These are phyloP conservation scores for Stegastes partitus DNA, from an alignment of 2,113 vertebrate species.

Conservation along the genomic window DNA sequence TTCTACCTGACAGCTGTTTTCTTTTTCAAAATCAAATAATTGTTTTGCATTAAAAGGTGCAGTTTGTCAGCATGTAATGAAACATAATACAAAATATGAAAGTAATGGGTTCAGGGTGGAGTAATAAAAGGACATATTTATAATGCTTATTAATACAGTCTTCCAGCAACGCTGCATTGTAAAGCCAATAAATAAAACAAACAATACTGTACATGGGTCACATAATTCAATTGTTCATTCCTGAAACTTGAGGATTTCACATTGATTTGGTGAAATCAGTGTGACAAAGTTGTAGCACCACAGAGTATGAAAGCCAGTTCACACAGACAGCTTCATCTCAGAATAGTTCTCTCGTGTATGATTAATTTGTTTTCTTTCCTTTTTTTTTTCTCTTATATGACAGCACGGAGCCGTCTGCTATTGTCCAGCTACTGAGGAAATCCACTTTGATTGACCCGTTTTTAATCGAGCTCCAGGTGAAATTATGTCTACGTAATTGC, in stretches of 20 bases:
- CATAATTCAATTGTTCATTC: conserved; percentile 65
- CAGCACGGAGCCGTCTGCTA: conserved; percentile 32
- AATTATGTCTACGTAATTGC: conserved; percentile 19
- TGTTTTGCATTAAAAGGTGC: conserved; percentile 54
- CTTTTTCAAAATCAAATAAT: conserved; percentile 33
- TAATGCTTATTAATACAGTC: conserved; percentile 75
- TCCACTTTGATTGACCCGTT: conserved; percentile 21
- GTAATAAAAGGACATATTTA: conserved; percentile 68
- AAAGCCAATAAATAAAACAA: conserved; percentile 84
- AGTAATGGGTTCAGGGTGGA: conserved; percentile 41
- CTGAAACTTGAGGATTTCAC: conserved; percentile 64
- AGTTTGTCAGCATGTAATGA: conserved; percentile 59
- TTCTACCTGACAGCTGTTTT: conserved; percentile 5
- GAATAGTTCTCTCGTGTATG: conserved; percentile 16
- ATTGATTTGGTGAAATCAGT: conserved; percentile 53
- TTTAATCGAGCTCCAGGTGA: conserved; percentile 29
- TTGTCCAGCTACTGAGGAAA: conserved; percentile 45
- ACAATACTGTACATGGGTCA: conserved; percentile 76
- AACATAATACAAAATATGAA: conserved; percentile 61
- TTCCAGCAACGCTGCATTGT: conserved; percentile 73
- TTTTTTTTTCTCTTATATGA: conserved; percentile 26
- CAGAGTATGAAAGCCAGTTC: conserved; percentile 44
- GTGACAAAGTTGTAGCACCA: conserved; percentile 70
- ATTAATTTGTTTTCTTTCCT: conserved; percentile 2
- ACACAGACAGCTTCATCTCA: conserved; percentile 33